phyloP scores from a whole-genome alignment of 2,113 vertebrate genomes.

The Podarcis muralis region DNA sequence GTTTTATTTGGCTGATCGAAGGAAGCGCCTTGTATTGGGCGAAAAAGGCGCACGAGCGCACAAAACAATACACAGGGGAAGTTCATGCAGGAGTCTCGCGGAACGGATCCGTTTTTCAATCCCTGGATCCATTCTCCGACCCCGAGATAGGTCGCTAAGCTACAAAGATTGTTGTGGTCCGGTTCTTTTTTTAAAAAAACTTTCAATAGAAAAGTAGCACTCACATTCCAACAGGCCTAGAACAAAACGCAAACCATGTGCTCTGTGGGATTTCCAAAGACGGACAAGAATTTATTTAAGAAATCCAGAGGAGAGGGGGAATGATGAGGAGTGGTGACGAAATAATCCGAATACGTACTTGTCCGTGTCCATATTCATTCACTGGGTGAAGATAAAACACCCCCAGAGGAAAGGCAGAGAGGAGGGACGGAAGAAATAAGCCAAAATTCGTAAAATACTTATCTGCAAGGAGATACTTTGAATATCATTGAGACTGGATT shows the following conservation, averaged over 20 bases:
- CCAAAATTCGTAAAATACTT: background rate
- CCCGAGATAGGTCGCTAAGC: background rate
- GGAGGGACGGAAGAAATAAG: background rate
- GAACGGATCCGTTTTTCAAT: background rate
- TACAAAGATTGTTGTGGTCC: background rate
- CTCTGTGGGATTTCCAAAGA: background rate
- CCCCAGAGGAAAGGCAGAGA: background rate
- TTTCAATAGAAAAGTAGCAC: background rate
- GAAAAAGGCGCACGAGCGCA: too few relatives aligned
- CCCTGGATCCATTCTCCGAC: background rate
- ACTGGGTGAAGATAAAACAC: background rate
- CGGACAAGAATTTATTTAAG: background rate
- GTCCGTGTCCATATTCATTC: background rate
- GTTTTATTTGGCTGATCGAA: slow-evolving; percentile 14
- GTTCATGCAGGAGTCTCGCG: background rate
- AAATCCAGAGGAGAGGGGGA: background rate
- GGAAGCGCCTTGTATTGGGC: background rate
- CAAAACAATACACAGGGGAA: too few relatives aligned
- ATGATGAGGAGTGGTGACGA: background rate
- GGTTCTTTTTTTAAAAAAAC: background rate
- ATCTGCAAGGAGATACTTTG: background rate
- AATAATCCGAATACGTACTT: background rate
- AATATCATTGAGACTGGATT: background rate
- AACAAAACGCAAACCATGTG: background rate
- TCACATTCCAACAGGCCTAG: background rate